A percentile compares a stretch with the other conserved stretches of the same genome.
These are phyloP conservation scores for Rhopalosiphum nymphaeae DNA, from an alignment of 2,888 invertebrate species.

Conservation along the genomic window DNA sequence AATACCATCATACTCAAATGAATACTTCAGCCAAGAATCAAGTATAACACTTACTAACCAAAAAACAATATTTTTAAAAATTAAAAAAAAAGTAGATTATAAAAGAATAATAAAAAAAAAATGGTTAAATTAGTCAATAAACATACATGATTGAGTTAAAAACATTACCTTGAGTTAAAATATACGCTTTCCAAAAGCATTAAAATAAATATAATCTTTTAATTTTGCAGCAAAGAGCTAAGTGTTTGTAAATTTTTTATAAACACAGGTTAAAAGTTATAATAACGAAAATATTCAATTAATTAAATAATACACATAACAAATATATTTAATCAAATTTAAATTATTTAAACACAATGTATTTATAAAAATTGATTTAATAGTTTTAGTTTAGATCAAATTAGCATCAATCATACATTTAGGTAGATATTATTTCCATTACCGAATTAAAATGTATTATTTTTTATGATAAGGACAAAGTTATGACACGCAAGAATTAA, in stretches of 20 bases:
- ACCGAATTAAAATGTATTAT: not conserved
- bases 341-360: not conserved
- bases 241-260: not conserved
- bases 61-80: not conserved
- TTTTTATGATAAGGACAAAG: too few relatives aligned
- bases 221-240: not conserved
- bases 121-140: not conserved
- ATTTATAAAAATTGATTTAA: not conserved
- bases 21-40: not conserved
- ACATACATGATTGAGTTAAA: not conserved
- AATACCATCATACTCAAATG: not conserved
- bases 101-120: not conserved
- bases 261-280: not conserved
- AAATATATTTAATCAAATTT: not conserved
- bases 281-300: not conserved
- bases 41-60: too few relatives aligned
- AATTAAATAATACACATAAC: not conserved
- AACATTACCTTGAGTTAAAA: not conserved
- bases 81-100: too few relatives aligned
- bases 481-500: too few relatives aligned
- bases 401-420: too few relatives aligned
- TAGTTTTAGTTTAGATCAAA: too few relatives aligned
- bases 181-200: not conserved
- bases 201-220: too few relatives aligned
- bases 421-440: too few relatives aligned